These are phyloP conservation scores for Brassicogethes aeneus DNA, from an alignment of 2,888 invertebrate genomes.

Conservation along the genomic window DNA sequence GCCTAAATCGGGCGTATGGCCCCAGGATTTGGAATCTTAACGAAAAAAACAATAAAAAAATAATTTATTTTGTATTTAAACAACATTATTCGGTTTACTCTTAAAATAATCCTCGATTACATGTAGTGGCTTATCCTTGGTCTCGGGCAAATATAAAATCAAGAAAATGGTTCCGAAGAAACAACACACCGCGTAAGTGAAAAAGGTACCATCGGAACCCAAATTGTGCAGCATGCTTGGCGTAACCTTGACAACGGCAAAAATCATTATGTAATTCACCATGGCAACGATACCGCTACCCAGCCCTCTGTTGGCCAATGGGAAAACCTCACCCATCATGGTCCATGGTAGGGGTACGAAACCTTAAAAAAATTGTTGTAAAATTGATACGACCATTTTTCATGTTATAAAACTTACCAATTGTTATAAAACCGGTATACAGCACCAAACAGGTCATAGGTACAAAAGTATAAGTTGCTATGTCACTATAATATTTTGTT, in stretches of 20 bases:
- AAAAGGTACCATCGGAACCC: constrained; percentile 55
- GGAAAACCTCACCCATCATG: constrained; percentile 68
- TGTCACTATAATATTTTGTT: constrained; percentile 12
- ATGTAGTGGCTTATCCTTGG: constrained; percentile 56
- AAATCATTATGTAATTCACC: constrained; percentile 55
- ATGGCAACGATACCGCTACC: constrained; percentile 60
- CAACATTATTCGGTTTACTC: constrained; percentile 11
- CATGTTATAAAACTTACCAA: too few relatives aligned
- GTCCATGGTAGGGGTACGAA: constrained; percentile 54
- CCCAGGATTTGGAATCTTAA: too few relatives aligned
- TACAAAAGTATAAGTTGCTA: constrained; percentile 22
- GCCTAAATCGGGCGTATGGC: too few relatives aligned
- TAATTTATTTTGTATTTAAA: too few relatives aligned
- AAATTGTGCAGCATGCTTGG: constrained; percentile 50
- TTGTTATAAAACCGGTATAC: constrained; percentile 49
- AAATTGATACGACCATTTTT: too few relatives aligned
- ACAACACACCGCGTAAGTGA: constrained; percentile 51
- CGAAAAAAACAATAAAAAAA: too few relatives aligned
- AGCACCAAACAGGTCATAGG: constrained; percentile 43
- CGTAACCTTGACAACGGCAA: constrained; percentile 57
- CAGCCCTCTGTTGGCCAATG: constrained; percentile 42
- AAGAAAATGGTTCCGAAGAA: constrained; percentile 50
- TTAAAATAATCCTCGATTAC: constrained; percentile 57
- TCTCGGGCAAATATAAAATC: constrained; percentile 57
- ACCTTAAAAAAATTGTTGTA: too few relatives aligned